phyloP scores from a whole-genome alignment of 2,888 invertebrate genomes.

The Punctoribates punctum region DNA sequence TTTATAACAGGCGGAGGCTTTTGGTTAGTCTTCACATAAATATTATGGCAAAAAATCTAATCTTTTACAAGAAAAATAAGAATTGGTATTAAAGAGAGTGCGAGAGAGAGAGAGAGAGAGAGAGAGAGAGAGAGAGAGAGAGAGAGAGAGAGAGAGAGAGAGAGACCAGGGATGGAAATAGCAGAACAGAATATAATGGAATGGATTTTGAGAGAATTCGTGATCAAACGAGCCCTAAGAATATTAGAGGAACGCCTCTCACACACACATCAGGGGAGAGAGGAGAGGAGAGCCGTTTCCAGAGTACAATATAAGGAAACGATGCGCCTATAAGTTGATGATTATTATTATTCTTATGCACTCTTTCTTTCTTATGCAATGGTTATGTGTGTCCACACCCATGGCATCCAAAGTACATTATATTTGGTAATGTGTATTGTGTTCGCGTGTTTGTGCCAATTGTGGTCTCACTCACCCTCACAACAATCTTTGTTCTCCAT shows the following conservation, averaged over 20 bases:
- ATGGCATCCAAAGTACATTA: not conserved
- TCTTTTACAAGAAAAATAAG: too few relatives aligned
- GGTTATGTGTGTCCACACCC: constrained; percentile 31
- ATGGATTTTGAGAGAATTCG: not conserved
- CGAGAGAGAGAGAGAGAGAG: not conserved
- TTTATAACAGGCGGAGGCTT: constrained; percentile 30
- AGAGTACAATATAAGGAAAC: not conserved
- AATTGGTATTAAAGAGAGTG: not conserved
- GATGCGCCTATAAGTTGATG: constrained; percentile 1
- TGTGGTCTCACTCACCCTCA: not conserved
- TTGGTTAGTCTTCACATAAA: too few relatives aligned
- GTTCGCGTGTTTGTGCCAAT: constrained; percentile 6
- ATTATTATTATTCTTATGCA: constrained; percentile 9
- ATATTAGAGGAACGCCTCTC: constrained; percentile 11
- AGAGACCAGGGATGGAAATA: not conserved
- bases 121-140: constrained; percentile 9
- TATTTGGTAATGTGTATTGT: not conserved
- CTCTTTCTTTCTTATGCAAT: not conserved
- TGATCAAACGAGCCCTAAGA: constrained; percentile 29
- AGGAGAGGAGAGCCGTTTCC: not conserved
- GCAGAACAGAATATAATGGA: not conserved
- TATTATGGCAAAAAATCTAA: too few relatives aligned
- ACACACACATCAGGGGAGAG: not conserved
- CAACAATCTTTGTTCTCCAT: constrained; percentile 18
- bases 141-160: not conserved